Evolutionary conservation across 2,113 vertebrate genomes (phyloP).

Genomic region (Oncorhynchus nerka): DNA sequence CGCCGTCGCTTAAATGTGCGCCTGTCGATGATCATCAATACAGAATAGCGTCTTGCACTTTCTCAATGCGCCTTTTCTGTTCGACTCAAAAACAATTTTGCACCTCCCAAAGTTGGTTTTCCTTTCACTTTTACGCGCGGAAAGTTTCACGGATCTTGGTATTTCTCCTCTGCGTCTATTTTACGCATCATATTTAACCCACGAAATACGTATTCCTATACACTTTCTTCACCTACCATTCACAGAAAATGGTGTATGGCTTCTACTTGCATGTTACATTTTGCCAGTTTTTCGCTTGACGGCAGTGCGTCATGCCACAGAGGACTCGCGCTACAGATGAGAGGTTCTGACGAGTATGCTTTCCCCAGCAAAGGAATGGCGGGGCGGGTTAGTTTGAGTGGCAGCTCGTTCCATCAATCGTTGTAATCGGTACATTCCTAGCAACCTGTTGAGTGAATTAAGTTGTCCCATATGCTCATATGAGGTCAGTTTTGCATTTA

Average conservation of each 20-base stretch:
- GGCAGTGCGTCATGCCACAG: slow-evolving; percentile 24
- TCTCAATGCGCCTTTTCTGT: slow-evolving; percentile 5
- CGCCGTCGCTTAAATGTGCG: slow-evolving; percentile 14
- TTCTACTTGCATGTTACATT: slow-evolving; percentile 50
- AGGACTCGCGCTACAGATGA: slow-evolving; percentile 17
- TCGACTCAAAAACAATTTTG: slow-evolving; percentile 26
- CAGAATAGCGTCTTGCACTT: not conserved
- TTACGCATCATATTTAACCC: slow-evolving; percentile 11
- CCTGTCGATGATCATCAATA: not conserved
- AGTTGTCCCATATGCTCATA: not conserved
- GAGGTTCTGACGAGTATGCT: slow-evolving; percentile 14
- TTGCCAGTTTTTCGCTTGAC: slow-evolving; percentile 34
- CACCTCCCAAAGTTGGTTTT: not conserved
- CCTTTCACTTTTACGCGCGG: slow-evolving; percentile 46
- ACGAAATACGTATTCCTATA: slow-evolving; percentile 12
- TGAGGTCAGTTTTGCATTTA: not conserved
- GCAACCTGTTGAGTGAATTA: not conserved
- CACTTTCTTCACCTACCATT: slow-evolving; percentile 15
- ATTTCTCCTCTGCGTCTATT: slow-evolving; percentile 3
- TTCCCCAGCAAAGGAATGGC: slow-evolving; percentile 40
- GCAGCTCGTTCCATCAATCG: slow-evolving; percentile 55
- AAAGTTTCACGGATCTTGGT: not conserved
- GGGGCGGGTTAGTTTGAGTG: slow-evolving; percentile 59
- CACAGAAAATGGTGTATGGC: slow-evolving; percentile 30
- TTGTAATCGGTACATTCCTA: not conserved